Conservation (phyloP, 2,888 invertebrate genomes). For the Andrena dorsata region DNA sequence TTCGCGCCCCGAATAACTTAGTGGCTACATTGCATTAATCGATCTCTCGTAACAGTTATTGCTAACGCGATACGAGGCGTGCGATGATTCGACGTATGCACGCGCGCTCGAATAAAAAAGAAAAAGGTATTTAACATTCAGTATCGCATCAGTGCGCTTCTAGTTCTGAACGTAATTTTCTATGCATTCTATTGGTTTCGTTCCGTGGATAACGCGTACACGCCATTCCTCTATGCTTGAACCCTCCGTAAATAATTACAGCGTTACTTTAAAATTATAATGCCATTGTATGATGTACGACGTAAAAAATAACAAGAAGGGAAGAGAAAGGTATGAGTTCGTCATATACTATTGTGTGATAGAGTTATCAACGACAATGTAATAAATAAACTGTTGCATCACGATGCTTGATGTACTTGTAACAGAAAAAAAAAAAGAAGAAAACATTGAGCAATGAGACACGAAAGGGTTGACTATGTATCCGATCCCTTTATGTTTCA, state of each 20-base stretch:
- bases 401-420: slow-evolving; percentile 60
- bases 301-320: slow-evolving; percentile 56
- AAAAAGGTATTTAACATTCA: slow-evolving; percentile 71
- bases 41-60: slow-evolving; percentile 19
- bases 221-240: slow-evolving; percentile 57
- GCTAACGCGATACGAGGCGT: slow-evolving; percentile 10
- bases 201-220: slow-evolving; percentile 53
- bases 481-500: neutral
- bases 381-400: slow-evolving; percentile 80
- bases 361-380: slow-evolving; percentile 78
- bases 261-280: slow-evolving; percentile 64
- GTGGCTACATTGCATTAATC: slow-evolving; percentile 5
- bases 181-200: slow-evolving; percentile 71
- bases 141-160: slow-evolving; percentile 72
- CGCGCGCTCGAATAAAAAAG: slow-evolving; percentile 44
- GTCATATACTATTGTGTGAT: slow-evolving; percentile 79
- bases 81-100: slow-evolving; percentile 19
- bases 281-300: slow-evolving; percentile 65
- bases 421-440: slow-evolving; percentile 15
- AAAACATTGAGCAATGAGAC: neutral
- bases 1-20: slow-evolving; percentile 4
- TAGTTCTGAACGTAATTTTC: slow-evolving; percentile 74
- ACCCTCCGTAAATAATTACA: slow-evolving; percentile 52
- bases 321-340: slow-evolving; percentile 61
- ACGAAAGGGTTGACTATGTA: slow-evolving; percentile 3